A percentile compares a stretch with the other conserved stretches of the same genome.
Conservation (phyloP, 2,113 vertebrate species). For the Sturnus vulgaris region DNA sequence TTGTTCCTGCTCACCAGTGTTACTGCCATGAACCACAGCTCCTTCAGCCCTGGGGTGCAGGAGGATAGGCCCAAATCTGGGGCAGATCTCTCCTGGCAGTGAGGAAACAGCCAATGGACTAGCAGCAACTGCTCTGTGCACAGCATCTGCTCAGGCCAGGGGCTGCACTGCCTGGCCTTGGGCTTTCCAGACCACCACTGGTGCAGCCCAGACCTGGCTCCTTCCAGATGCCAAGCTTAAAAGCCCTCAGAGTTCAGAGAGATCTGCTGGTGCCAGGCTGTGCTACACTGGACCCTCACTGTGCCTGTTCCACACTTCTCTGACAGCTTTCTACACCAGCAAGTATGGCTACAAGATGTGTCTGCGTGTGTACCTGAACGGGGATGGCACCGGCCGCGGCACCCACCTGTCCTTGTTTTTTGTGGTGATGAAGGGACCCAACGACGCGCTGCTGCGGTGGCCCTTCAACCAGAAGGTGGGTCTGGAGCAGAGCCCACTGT, state of each 20-base stretch:
- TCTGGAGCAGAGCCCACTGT: background rate
- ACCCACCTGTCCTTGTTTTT: constrained; percentile 93
- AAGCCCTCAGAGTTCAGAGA: background rate
- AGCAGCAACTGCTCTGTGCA: background rate
- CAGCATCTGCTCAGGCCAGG: accelerated
- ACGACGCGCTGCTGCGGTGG: constrained; percentile 88
- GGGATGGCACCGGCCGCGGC: constrained; percentile 87
- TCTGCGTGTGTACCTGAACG: constrained; percentile 87
- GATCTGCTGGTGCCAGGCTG: background rate
- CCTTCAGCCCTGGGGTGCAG: background rate
- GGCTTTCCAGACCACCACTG: background rate
- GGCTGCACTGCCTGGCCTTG: background rate
- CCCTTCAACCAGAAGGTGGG: constrained; percentile 95
- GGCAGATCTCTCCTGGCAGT: background rate
- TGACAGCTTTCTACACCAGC: constrained; percentile 90
- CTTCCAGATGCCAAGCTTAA: background rate
- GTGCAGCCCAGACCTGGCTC: background rate
- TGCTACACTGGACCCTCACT: background rate
- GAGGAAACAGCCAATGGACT: background rate
- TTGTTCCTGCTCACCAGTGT: background rate
- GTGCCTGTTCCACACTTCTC: background rate
- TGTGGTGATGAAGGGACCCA: constrained; percentile 89
- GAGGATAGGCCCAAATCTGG: background rate
- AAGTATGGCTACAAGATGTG: constrained; percentile 97
- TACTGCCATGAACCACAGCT: background rate